These are phyloP conservation scores for Xylota sylvarum DNA, from an alignment of 2,888 invertebrate species.

Conservation along the genomic window DNA sequence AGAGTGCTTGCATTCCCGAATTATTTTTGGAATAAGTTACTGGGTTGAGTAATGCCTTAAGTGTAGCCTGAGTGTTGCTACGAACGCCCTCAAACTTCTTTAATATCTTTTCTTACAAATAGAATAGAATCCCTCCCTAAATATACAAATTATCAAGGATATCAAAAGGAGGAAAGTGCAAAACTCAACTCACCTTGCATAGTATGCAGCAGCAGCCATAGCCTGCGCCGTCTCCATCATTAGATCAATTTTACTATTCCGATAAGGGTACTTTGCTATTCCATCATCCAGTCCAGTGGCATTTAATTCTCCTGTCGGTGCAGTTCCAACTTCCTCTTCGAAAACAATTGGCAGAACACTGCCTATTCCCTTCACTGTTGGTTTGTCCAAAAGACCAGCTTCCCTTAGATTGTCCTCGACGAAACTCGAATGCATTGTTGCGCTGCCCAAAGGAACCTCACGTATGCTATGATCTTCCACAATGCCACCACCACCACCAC, in stretches of 20 bases:
- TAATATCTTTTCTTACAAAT: no score
- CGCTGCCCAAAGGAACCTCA: constrained; percentile 79
- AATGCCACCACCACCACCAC: no score
- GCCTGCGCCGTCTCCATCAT: constrained; percentile 82
- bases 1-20: no score
- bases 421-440: constrained; percentile 74
- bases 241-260: constrained; percentile 82
- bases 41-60: no score
- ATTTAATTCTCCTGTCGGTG: constrained; percentile 32
- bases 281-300: constrained; percentile 74
- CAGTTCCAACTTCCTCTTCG: constrained; percentile 78
- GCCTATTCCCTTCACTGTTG: constrained; percentile 46
- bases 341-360: constrained; percentile 79
- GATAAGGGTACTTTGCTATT: constrained; percentile 80
- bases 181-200: constrained; percentile 81
- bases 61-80: no score
- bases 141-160: no score
- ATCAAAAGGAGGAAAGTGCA: neutral
- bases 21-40: no score
- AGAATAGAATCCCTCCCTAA: no score
- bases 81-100: no score
- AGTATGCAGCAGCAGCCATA: constrained; percentile 82
- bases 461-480: constrained; percentile 74
- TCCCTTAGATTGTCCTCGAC: constrained; percentile 80
- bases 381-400: constrained; percentile 78